phyloP scores from a whole-genome alignment of 30 jellyfish, hydroid and myxozoan species.

The Catostylus mosaicus region DNA sequence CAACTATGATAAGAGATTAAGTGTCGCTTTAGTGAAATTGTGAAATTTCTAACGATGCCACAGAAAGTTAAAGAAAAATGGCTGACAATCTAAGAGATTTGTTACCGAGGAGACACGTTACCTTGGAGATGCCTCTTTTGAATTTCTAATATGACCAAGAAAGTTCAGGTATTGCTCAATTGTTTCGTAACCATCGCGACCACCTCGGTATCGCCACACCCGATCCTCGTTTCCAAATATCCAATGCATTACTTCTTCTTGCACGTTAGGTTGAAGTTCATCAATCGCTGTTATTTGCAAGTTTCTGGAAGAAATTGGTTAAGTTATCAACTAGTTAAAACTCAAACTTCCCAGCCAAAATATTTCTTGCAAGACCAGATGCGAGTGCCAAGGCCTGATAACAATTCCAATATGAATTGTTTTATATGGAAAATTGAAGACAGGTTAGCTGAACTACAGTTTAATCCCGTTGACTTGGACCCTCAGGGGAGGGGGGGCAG shows the following conservation, averaged over 20 bases:
- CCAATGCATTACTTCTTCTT: conserved; percentile 90
- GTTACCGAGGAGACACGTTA: background rate
- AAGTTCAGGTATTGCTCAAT: conserved; percentile 68
- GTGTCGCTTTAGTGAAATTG: no score
- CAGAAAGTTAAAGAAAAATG: no score
- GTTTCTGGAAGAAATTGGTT: conserved; percentile 42
- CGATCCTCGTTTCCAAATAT: conserved; percentile 89
- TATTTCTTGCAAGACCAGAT: background rate
- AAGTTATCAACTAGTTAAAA: background rate
- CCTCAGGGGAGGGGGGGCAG: no score
- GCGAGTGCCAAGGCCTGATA: background rate
- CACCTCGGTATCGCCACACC: conserved; percentile 95
- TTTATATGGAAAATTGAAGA: no score
- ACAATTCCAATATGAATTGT: no score
- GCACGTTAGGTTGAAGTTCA: conserved; percentile 39
- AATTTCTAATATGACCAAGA: conserved; percentile 53
- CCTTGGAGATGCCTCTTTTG: background rate
- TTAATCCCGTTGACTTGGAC: no score
- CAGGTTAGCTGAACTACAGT: no score
- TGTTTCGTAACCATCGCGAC: conserved; percentile 90
- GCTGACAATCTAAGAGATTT: no score
- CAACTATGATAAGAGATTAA: no score
- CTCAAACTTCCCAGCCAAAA: background rate
- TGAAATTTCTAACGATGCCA: no score
- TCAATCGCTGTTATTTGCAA: conserved; percentile 28